Evolutionary conservation across 1,140 invertebrate genomes (phyloP), one percentile per base, ranked within the genome.

Genomic region (Anoplolepis gracilipes): DNA sequence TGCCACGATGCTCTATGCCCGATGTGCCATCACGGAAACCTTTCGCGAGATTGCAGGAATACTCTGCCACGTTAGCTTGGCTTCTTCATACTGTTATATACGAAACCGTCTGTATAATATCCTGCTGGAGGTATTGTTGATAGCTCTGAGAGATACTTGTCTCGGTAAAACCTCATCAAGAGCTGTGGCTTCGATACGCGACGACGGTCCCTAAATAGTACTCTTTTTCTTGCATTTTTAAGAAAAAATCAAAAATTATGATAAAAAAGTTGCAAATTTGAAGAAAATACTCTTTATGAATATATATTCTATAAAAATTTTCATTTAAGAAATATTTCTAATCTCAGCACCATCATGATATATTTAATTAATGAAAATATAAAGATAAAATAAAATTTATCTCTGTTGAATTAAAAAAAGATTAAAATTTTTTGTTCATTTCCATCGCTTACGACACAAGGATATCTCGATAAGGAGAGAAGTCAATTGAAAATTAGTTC

Each of bases 1-100:
- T 82, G 79, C 76, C 89, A 87, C 88, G 85, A 85, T 87, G 85
- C 77, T 64, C 85, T 79, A 82, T 76, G 87, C 61, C 76, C 85
- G 88, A 61, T 84, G 70, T 89, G 85, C 76, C 89, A 90, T 90
- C 88, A 87, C 85, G 82, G 86, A 85, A 90, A 90, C 84, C 88
- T 64, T 90, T 76, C 78, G 78, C 88, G 67, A 72, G 85, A 89
- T 87, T 85, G 88, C 76, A 87, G 85, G 13, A 90, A 90, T 87
- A 49, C 64, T 30, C 53, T 33, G 36, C 65, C 62, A 62, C 42
- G 64, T 62, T 46, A 55, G 28, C 36, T 39, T 73, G 67, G 81
- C 49, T 70, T 62, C 84, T 69, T 77, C 57, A 65, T 57, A 46
- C 72, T 55, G 61, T 70, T 77, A 25, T 73, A 46, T 70, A 77